These are phyloP conservation scores for Megathymus violae DNA, from an alignment of 1,140 invertebrate species.

Conservation along the genomic window DNA sequence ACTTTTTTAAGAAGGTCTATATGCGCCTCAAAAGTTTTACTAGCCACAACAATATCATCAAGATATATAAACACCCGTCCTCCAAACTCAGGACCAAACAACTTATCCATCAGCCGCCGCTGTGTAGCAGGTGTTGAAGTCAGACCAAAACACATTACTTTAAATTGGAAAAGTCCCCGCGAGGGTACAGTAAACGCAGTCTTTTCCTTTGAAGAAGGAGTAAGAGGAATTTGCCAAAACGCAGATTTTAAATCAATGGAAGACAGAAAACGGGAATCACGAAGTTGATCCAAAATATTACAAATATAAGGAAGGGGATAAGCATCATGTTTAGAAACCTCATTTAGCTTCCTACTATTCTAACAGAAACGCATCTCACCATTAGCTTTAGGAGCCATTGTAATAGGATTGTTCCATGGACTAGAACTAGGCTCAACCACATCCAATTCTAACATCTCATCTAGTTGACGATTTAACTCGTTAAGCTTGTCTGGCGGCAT, in stretches of 20 bases:
- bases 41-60: constrained; percentile 1
- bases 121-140: constrained; percentile 22
- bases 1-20: constrained; percentile 2
- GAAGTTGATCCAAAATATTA: constrained; percentile 8
- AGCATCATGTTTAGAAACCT: constrained; percentile 33
- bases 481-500: not conserved
- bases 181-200: constrained; percentile 68
- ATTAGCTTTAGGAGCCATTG: not conserved
- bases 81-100: constrained; percentile 27
- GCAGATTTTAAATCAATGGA: constrained; percentile 57
- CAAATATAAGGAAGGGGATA: constrained; percentile 34
- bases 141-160: constrained; percentile 29
- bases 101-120: constrained; percentile 13
- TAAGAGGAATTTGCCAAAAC: constrained; percentile 61
- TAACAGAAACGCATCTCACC: constrained; percentile 29
- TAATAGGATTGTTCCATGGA: no score
- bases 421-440: no score
- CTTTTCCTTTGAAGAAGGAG: constrained; percentile 46
- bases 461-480: not conserved
- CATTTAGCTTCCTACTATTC: constrained; percentile 32
- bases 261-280: constrained; percentile 35
- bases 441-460: not conserved
- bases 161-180: constrained; percentile 24
- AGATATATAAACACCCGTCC: constrained; percentile 14
- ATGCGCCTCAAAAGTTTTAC: not conserved